These are phyloP conservation scores for Pasiphila rectangulata DNA, from an alignment of 2,888 invertebrate species.

Conservation along the genomic window DNA sequence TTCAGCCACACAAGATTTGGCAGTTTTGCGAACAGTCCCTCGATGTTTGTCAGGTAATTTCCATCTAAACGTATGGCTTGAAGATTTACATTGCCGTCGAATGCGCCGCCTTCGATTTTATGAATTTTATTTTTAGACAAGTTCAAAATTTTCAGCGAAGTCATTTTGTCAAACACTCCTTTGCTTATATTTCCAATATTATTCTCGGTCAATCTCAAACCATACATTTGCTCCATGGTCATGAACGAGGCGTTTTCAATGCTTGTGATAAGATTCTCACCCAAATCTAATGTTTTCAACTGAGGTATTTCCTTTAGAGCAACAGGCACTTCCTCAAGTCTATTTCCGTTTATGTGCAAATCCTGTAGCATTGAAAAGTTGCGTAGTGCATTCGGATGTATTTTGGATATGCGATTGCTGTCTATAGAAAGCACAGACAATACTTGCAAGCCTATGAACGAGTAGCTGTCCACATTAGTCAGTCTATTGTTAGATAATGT, in stretches of 20 bases:
- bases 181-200: slow-evolving; percentile 89
- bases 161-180: slow-evolving; percentile 89
- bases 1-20: slow-evolving; percentile 92
- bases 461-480: slow-evolving; percentile 86
- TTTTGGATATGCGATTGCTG: slow-evolving; percentile 87
- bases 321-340: slow-evolving; percentile 87
- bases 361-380: slow-evolving; percentile 91
- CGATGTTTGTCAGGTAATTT: slow-evolving; percentile 89
- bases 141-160: slow-evolving; percentile 89
- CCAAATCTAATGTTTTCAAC: slow-evolving; percentile 90
- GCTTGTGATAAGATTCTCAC: slow-evolving; percentile 90
- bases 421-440: slow-evolving; percentile 89
- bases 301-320: slow-evolving; percentile 87
- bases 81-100: slow-evolving; percentile 88
- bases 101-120: slow-evolving; percentile 87
- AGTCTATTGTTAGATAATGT: slow-evolving; percentile 90
- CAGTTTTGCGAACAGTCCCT: slow-evolving; percentile 88
- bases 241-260: slow-evolving; percentile 90
- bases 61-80: slow-evolving; percentile 91
- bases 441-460: slow-evolving; percentile 88
- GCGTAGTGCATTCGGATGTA: slow-evolving; percentile 87
- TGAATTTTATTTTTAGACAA: slow-evolving; percentile 91
- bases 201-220: slow-evolving; percentile 91
- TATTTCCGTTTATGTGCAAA: slow-evolving; percentile 90
- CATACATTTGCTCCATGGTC: slow-evolving; percentile 89